Base-by-base conservation (phyloP, 37 sponge, comb jelly and placozoan genomes). In the Aplysina aerophoba region DNA sequence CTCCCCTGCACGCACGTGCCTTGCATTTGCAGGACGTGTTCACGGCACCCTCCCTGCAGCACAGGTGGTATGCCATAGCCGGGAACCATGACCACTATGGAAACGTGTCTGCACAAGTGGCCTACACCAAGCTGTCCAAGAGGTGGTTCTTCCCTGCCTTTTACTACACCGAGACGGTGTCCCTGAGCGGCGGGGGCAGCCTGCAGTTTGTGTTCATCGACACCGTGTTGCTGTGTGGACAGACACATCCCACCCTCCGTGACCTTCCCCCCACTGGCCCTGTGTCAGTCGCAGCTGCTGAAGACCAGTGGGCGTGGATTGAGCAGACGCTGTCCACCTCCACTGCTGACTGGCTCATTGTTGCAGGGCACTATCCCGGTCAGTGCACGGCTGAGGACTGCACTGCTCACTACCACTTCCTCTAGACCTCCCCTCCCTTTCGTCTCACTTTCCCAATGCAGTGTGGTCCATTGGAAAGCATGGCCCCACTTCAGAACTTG, bases 21-120 rank as follows among this genome's bases (percentile, higher is more conserved):
- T n/a, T n/a, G n/a, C n/a, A n/a, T n/a, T n/a, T n/a, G n/a, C 81
- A 96, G 94, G 72, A 93, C 34, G 94, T 96, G 65, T 96, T 93
- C 79, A 93, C 94, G 12, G 97, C 92, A 2, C 25, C 35, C n/a
- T 91, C 94, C 25, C 90, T 96, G 36, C 90, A 93, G 60, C 79
- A 83, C 6, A 82, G 77, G 16, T 96, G 97, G 97, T 93, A 93
- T 58, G 92, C 89, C 0, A 17, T 96, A 17, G 87, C 88, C 80
- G 97, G 97, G 25, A 96, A 96, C 64, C 97, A 96, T 66, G 97
- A 96, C 85, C 92, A 96, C 91, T 91, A 93, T 80, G 97, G 97
- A n/a, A 96, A 96, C 79, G 94, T 84, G 36, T 88, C 94, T 55
- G 97, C 94, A 61, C 84, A 96, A 74, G 81, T 96, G 31, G 97